Evolutionary conservation across 1,140 invertebrate species (phyloP), one percentile per base, ranked within the genome.

Genomic region (Bilobella aurantiaca): DNA sequence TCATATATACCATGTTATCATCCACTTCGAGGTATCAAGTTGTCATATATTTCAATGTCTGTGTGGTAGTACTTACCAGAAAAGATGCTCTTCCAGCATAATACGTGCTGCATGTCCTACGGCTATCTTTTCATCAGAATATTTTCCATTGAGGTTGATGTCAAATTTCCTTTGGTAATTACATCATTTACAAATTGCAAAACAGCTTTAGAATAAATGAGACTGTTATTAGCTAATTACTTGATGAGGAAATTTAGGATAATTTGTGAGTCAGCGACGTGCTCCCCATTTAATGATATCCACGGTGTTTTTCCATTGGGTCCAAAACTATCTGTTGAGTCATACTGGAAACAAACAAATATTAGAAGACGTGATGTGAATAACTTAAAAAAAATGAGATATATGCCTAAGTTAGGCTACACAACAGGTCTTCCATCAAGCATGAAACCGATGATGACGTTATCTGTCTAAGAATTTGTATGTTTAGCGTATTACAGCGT

Each of bases 211-310:
- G 8, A 59, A 32, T 14, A 14, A 30, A 21, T 59, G 58, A 32
- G 12, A 59, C 18, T 30, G 8, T 12, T 59, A 28, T 34, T 23
- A 14, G 27, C 23, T 3, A 59, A 16, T 58, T 67, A 63, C 62
- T 60, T 67, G 58, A 18, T 32, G n/a, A 74, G 59, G 28, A 47
- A 59, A 28, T 71, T 63, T 3, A 74, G 63, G 56, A 64, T 63
- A 0, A 74, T 23, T 42, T 74, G 66, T 1, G 79, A 79, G 64
- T 80, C 79, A 1, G 74, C 68, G 0, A 79, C 64, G 2, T 75
- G 68, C 62, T 75, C 64, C 0, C 77, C 79, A 61, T 79, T 78
- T 37, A 75, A 74, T 3, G 74, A 75, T 31, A 81, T 77, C 78
- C 78, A 81, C 2, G 79, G 79, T 3, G 62, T 69, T 58, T 72